phyloP scores from a whole-genome alignment of 2,113 vertebrate genomes.

The Microcebus tavaratra region DNA sequence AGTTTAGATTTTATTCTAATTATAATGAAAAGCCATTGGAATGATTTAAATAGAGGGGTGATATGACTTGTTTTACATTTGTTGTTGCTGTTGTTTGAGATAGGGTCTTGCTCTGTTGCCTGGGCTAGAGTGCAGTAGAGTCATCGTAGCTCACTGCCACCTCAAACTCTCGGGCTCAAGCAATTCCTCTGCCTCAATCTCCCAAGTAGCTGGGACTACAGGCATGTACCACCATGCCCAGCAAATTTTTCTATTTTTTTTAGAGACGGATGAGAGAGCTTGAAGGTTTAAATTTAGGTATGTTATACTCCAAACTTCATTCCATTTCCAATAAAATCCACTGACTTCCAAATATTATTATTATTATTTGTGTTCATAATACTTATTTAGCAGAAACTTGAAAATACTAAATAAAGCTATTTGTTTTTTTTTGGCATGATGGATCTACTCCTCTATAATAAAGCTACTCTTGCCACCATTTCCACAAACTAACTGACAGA shows the following conservation, averaged over 20 bases:
- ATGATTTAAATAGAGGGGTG: background rate
- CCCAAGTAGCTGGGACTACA: too few relatives aligned
- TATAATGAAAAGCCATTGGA: background rate
- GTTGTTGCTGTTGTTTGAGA: too few relatives aligned
- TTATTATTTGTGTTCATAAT: background rate
- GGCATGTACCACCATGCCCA: too few relatives aligned
- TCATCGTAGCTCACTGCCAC: too few relatives aligned
- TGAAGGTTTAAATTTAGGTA: background rate
- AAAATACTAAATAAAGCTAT: background rate
- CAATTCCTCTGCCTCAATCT: too few relatives aligned
- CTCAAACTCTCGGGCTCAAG: too few relatives aligned
- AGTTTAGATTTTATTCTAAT: conserved; percentile 2
- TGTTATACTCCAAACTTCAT: background rate
- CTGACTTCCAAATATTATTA: background rate
- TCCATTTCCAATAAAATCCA: background rate
- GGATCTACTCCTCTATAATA: background rate
- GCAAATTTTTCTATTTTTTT: too few relatives aligned
- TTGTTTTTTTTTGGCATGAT: background rate
- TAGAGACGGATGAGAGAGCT: background rate
- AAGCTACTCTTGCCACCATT: background rate
- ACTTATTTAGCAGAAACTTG: background rate
- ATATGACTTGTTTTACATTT: background rate
- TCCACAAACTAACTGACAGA: background rate
- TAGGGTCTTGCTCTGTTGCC: too few relatives aligned
- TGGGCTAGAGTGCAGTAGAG: too few relatives aligned